phyloP scores from a whole-genome alignment of 2,888 invertebrate species.

The Galerucella pusilla region DNA sequence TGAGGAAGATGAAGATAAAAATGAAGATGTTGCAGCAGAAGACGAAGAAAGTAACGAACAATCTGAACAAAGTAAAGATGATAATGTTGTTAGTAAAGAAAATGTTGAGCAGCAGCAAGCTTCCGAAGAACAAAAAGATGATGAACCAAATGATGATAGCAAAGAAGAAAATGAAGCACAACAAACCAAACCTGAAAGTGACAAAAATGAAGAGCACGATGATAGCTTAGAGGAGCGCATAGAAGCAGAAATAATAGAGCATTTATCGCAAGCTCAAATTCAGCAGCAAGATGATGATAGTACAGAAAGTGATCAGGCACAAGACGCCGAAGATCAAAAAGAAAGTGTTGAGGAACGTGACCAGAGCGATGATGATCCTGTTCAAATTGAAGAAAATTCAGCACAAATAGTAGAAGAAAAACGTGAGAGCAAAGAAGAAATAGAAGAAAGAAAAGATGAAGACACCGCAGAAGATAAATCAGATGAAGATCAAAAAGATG shows the following conservation, averaged over 20 bases:
- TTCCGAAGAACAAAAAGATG: constrained; percentile 35
- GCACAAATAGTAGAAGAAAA: constrained; percentile 39
- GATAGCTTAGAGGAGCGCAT: constrained; percentile 35
- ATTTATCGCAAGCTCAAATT: constrained; percentile 22
- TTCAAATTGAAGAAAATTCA: constrained; percentile 32
- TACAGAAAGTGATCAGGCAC: constrained; percentile 61
- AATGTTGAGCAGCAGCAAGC: constrained; percentile 33
- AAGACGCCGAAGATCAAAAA: constrained; percentile 50
- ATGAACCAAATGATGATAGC: constrained; percentile 39
- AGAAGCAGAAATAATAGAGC: constrained; percentile 31
- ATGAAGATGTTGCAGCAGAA: constrained; percentile 58
- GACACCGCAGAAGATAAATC: constrained; percentile 34
- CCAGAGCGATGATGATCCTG: constrained; percentile 31
- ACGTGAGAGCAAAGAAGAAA: constrained; percentile 21
- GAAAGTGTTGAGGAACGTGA: constrained; percentile 40
- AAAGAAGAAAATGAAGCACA: constrained; percentile 41
- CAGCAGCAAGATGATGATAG: constrained; percentile 35
- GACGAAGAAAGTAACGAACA: constrained; percentile 50
- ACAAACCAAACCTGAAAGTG: constrained; percentile 11
- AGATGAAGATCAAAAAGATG: constrained; percentile 31
- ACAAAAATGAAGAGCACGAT: constrained; percentile 15
- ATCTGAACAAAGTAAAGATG: constrained; percentile 64
- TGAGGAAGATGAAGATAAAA: constrained; percentile 65
- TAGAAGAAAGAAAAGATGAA: too few relatives aligned
- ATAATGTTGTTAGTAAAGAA: constrained; percentile 58